These are phyloP conservation scores for Agrenia bidenticulata DNA, from an alignment of 2,888 invertebrate species.

Conservation along the genomic window DNA sequence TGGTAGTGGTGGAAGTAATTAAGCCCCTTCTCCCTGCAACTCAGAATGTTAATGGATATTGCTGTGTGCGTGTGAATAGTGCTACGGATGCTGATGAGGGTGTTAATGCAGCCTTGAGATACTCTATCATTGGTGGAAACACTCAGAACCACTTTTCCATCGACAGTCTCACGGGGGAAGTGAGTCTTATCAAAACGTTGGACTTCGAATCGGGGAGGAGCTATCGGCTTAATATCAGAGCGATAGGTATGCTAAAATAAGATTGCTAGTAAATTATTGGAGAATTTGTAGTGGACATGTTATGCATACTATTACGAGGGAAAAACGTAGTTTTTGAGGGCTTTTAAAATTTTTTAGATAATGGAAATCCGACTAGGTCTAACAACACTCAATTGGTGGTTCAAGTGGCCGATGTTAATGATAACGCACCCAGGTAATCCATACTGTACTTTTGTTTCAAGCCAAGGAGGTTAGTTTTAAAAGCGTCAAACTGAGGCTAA, in stretches of 20 bases:
- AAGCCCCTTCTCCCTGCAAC: not conserved
- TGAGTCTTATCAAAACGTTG: conserved; percentile 63
- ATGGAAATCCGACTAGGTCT: conserved; percentile 88
- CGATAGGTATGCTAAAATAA: conserved; percentile 65
- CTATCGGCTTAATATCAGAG: conserved; percentile 86
- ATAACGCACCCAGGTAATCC: conserved; percentile 61
- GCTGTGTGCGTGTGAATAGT: conserved; percentile 56
- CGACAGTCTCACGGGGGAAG: conserved; percentile 88
- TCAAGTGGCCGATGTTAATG: conserved; percentile 90
- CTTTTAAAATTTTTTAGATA: conserved; percentile 66
- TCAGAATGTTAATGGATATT: not conserved
- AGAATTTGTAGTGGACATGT: too few species aligned
- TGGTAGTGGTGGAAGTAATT: not conserved
- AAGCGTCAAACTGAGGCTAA: too few species aligned
- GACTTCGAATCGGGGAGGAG: conserved; percentile 85
- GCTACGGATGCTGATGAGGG: conserved; percentile 93
- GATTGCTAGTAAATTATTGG: not conserved
- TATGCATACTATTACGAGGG: too few species aligned
- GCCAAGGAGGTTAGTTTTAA: not conserved
- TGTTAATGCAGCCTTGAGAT: conserved; percentile 87
- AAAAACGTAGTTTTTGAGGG: too few species aligned
- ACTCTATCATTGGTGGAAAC: conserved; percentile 94
- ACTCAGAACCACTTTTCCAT: conserved; percentile 91
- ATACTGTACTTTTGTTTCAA: too few species aligned
- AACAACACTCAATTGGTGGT: conserved; percentile 93